phyloP scores from a whole-genome alignment of 35 echinoderm and acorn worm genomes.

The Anneissia japonica region DNA sequence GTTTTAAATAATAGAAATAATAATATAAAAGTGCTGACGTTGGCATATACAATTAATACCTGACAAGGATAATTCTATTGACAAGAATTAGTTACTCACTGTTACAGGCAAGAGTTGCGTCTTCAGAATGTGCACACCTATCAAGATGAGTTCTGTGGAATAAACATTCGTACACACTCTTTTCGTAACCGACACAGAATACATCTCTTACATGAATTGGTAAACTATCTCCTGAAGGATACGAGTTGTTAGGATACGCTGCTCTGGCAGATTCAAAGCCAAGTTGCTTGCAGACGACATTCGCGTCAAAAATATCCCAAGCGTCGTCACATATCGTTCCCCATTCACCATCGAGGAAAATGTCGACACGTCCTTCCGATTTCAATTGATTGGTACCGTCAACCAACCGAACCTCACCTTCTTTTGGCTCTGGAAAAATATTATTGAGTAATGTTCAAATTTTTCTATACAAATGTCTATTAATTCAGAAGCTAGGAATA shows the following conservation, averaged over 20 bases:
- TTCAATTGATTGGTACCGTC: not conserved
- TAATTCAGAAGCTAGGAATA: too few relatives aligned
- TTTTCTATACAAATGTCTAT: too few relatives aligned
- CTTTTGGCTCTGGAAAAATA: not conserved
- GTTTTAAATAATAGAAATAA: too few relatives aligned
- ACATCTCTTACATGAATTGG: not conserved
- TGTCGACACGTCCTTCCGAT: not conserved
- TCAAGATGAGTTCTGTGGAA: not conserved
- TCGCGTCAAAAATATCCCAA: not conserved
- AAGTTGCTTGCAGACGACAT: not conserved
- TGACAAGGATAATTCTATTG: too few relatives aligned
- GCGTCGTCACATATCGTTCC: not conserved
- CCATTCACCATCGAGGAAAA: not conserved
- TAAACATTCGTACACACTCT: not conserved
- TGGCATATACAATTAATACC: too few relatives aligned
- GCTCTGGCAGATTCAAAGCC: not conserved
- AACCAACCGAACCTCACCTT: not conserved
- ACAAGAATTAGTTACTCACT: not conserved
- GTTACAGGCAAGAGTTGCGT: not conserved
- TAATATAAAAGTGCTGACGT: too few relatives aligned
- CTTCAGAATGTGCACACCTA: not conserved
- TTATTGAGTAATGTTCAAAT: too few relatives aligned
- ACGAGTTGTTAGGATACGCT: not conserved
- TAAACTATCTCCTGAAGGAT: not conserved
- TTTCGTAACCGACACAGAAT: not conserved